phyloP scores from a whole-genome alignment of 1,140 invertebrate species.

The Zaprionus capensis region DNA sequence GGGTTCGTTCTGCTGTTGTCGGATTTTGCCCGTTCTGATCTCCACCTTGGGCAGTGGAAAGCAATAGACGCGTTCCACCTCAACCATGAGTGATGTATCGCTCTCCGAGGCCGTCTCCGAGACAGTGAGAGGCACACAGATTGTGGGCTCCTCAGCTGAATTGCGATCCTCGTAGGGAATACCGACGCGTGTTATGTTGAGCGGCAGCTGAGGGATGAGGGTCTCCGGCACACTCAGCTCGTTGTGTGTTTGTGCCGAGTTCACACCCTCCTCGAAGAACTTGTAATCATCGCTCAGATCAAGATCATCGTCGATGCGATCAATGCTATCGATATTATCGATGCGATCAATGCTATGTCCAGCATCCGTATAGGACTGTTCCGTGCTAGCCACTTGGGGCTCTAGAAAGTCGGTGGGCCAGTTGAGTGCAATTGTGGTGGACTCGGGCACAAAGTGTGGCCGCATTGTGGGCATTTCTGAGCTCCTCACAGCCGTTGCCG shows the following conservation, averaged over 20 bases:
- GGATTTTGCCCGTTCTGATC: conserved; percentile 50
- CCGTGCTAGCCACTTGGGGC: conserved; percentile 33
- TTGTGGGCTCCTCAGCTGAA: conserved; percentile 69
- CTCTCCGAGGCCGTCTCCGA: conserved; percentile 58
- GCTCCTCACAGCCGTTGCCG: neutral
- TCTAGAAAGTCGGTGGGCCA: conserved; percentile 77
- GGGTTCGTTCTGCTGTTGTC: conserved; percentile 24
- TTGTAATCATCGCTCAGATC: conserved; percentile 57
- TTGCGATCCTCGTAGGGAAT: conserved; percentile 73
- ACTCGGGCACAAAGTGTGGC: conserved; percentile 23
- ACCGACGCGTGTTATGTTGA: conserved; percentile 75
- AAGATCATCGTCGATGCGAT: conserved; percentile 52
- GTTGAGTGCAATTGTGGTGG: conserved; percentile 55
- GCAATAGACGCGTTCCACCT: conserved; percentile 77
- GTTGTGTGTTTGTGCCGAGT: conserved; percentile 65
- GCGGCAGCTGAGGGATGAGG: conserved; percentile 46
- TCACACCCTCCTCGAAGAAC: conserved; percentile 56
- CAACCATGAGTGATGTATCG: conserved; percentile 48
- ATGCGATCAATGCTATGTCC: conserved; percentile 29
- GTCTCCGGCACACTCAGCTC: conserved; percentile 68
- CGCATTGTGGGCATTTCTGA: conserved; percentile 32
- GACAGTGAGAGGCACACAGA: conserved; percentile 76
- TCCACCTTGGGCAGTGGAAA: conserved; percentile 75
- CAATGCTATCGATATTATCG: conserved; percentile 49
- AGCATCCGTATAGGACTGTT: conserved; percentile 25